Evolutionary conservation across 2,888 invertebrate genomes (phyloP), one percentile per base, ranked within the genome.

Genomic region (Carabus problematicus): DNA sequence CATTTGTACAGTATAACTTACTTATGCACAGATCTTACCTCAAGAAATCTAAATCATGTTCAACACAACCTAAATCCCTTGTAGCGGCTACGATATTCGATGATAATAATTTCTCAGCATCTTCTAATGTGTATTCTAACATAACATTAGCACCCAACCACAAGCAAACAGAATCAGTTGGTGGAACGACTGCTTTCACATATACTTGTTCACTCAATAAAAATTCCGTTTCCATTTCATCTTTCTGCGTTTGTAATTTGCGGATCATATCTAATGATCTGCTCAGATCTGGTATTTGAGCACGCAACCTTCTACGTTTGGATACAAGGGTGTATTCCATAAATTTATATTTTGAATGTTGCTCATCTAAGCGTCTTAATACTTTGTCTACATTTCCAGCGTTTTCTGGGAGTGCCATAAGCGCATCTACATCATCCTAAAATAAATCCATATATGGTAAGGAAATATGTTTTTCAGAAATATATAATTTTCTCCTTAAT

Each of bases 291-390:
- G 97, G 97, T 74, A 98, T 93, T 84, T 98, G 97, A 69, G 89
- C 89, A 76, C 93, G 91, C 70, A 98, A 84, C 81, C 95, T 89
- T 76, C 91, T 89, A 74, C 94, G 91, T 76, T 96, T 95, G 11
- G 94, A 91, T 64, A 90, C 86, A 73, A 98, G 86, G 81, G 95
- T 97, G 76, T 90, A 91, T 83, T 98, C 98, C 95, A 98, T 96
- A 80, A 95, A 95, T 84, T 97, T 97, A 81, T 98, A 98, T 85
- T 98, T 97, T 71, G 92, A 91, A 84, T 97, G 95, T 79, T 93
- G 93, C 79, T 97, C 97, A 79, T 98, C 97, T 70, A 98, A 84
- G 76, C 87, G 88, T 77, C 91, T 91, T 63, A 98, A 83, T 12
- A 96, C 96, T 79, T 90, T 89, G 76, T 97, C 95, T 1, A 92